Evolutionary conservation across 2,888 invertebrate genomes (phyloP).

Genomic region (Brachyopa scutellaris): DNA sequence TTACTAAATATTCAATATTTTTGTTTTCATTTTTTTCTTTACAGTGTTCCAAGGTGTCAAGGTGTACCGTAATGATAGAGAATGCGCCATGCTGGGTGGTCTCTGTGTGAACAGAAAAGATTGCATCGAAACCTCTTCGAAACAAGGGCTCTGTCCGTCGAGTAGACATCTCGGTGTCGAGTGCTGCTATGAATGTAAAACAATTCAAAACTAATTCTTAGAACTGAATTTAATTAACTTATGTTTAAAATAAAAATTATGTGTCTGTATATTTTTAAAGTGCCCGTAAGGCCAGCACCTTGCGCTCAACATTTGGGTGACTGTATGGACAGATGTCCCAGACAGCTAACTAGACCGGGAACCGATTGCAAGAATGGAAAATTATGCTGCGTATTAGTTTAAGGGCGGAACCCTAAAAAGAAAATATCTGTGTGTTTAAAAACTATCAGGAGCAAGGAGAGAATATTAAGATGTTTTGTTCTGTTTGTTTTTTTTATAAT

Average conservation of each 20-base stretch:
- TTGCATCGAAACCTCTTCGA: constrained; percentile 77
- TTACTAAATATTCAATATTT: too few species aligned
- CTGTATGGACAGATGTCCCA: constrained; percentile 78
- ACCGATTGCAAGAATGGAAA: constrained; percentile 79
- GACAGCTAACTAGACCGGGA: constrained; percentile 76
- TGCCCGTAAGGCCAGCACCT: constrained; percentile 79
- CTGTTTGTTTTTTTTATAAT: constrained; percentile 16
- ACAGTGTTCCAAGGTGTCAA: constrained; percentile 79
- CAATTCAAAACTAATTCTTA: constrained; percentile 7
- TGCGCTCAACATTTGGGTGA: constrained; percentile 78
- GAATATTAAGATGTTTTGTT: constrained; percentile 10
- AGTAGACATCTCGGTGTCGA: constrained; percentile 78
- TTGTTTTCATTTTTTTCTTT: too few species aligned
- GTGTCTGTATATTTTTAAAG: constrained; percentile 74
- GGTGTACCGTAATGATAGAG: constrained; percentile 78
- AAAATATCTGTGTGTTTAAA: not conserved
- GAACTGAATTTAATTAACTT: constrained; percentile 30
- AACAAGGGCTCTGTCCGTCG: constrained; percentile 78
- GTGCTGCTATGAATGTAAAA: constrained; percentile 80
- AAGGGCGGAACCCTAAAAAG: constrained; percentile 8
- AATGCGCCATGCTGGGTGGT: constrained; percentile 79
- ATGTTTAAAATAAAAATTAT: constrained; percentile 33
- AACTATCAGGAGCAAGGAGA: not conserved
- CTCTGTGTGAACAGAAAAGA: constrained; percentile 78
- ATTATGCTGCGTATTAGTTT: constrained; percentile 79